phyloP scores from a whole-genome alignment of 2,113 vertebrate genomes.

The Brachyhypopomus gauderio region DNA sequence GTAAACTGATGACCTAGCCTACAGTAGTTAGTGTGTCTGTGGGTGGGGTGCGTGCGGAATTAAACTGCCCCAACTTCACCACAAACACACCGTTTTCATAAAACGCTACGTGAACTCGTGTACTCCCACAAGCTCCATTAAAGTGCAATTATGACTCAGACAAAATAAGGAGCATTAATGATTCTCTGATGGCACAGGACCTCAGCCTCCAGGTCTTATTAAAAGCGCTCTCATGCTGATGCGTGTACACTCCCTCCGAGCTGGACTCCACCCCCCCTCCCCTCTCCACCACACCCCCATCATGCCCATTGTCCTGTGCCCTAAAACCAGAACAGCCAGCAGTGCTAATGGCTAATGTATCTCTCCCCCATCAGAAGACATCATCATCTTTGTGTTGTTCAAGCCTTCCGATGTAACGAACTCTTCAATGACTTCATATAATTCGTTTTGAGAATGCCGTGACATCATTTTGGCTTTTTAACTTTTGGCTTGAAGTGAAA shows the following conservation, averaged over 20 bases:
- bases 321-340: not conserved
- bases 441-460: not conserved
- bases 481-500: not conserved
- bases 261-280: not conserved
- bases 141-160: conserved; percentile 45
- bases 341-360: not conserved
- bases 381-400: not conserved
- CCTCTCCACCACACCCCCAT: not conserved
- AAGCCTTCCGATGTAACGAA: not conserved
- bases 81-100: conserved; percentile 33
- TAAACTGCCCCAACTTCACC: not conserved
- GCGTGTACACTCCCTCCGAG: not conserved
- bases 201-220: conserved; percentile 23
- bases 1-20: too few species aligned
- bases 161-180: conserved; percentile 33
- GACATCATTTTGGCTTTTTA: not conserved
- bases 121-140: conserved; percentile 42
- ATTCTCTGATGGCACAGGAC: conserved; percentile 13
- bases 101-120: conserved; percentile 14
- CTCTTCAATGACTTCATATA: not conserved
- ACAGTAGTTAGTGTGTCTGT: not conserved
- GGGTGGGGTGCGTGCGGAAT: not conserved
- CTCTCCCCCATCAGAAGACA: not conserved
- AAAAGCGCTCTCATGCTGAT: conserved; percentile 19
- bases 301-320: not conserved